Conservation (phyloP, 2,888 invertebrate genomes). For the Hartigia nigra region DNA sequence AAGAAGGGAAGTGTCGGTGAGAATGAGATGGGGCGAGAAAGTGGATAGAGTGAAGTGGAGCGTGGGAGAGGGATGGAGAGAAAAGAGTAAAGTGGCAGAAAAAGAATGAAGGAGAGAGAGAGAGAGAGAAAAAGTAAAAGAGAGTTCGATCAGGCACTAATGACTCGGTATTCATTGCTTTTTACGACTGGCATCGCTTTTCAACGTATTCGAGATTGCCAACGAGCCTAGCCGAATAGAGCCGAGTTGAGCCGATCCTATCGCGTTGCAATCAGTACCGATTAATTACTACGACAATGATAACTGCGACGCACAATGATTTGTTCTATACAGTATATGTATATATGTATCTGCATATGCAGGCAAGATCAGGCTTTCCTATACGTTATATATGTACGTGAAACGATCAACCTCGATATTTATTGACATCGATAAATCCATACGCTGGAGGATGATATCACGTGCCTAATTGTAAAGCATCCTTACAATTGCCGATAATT, state of each 20-base stretch:
- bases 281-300: constrained; percentile 44
- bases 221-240: neutral
- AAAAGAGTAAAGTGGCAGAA: too few species aligned
- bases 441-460: constrained; percentile 30
- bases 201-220: neutral
- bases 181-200: neutral
- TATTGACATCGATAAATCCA: constrained; percentile 37
- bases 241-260: constrained; percentile 28
- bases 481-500: constrained; percentile 40
- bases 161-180: constrained; percentile 28
- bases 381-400: constrained; percentile 4
- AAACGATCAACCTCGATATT: constrained; percentile 27
- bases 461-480: constrained; percentile 19
- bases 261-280: constrained; percentile 40
- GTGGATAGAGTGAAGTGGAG: neutral
- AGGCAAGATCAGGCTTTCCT: neutral
- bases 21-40: too few species aligned
- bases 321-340: constrained; percentile 10
- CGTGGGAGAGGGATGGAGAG: neutral
- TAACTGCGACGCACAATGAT: constrained; percentile 32
- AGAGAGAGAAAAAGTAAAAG: neutral
- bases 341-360: neutral
- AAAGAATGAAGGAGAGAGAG: neutral
- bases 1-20: too few species aligned
- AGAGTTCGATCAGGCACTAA: neutral